Evolutionary conservation across 2,797 vertebrate genomes (phyloP).

Genomic region (Lagocephalus sceleratus): DNA sequence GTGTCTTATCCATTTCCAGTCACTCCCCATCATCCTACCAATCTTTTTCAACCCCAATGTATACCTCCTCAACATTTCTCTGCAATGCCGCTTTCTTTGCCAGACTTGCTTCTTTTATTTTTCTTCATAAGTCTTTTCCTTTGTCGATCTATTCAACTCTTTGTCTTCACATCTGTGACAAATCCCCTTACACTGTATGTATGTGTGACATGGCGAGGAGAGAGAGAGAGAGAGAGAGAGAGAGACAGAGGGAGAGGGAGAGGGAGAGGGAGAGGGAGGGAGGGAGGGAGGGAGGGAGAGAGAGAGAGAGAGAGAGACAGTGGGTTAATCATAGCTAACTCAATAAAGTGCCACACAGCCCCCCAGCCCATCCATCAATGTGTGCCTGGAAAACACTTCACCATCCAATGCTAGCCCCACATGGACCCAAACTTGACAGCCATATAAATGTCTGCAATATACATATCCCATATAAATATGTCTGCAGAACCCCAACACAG

Average conservation of each 20-base stretch:
- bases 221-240: too few species aligned
- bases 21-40: conserved; percentile 54
- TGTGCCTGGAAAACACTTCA: conserved; percentile 94
- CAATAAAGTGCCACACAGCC: conserved; percentile 95
- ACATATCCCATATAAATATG: conserved; percentile 88
- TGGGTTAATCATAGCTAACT: conserved; percentile 99
- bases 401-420: conserved; percentile 78
- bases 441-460: conserved; percentile 99
- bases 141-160: conserved; percentile 62
- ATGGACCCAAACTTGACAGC: conserved; percentile 87
- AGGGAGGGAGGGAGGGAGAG: neutral
- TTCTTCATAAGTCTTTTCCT: conserved; percentile 28
- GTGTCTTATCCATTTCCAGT: conserved; percentile 69
- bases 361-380: conserved; percentile 90
- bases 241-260: neutral
- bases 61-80: conserved; percentile 44
- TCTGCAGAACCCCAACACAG: conserved; percentile 73
- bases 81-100: conserved; percentile 14
- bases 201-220: conserved; percentile 3
- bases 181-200: conserved; percentile 54
- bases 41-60: conserved; percentile 33
- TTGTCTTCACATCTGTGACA: conserved; percentile 39
- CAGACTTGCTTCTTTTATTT: conserved; percentile 12
- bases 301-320: conserved; percentile 63
- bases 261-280: neutral